phyloP scores from a whole-genome alignment of 2,888 invertebrate species.

The Spialia ferax region DNA sequence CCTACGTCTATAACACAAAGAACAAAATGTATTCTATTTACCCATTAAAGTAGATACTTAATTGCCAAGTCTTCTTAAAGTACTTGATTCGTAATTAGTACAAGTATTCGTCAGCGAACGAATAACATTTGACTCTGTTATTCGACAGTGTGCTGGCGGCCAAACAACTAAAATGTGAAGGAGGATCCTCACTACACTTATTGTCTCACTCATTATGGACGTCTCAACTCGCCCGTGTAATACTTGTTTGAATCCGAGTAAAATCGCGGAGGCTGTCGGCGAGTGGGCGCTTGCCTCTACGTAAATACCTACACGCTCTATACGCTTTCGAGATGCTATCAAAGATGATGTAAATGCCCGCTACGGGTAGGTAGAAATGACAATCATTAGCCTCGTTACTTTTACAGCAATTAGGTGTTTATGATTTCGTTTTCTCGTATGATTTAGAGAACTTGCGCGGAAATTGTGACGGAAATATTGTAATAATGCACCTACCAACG shows the following conservation, averaged over 20 bases:
- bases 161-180: conserved; percentile 58
- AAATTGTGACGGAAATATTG: conserved; percentile 16
- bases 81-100: neutral
- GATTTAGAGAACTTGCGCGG: conserved; percentile 8
- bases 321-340: conserved; percentile 78
- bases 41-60: too few species aligned
- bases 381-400: conserved; percentile 57
- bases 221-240: conserved; percentile 73
- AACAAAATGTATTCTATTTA: too few species aligned
- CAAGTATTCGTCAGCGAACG: neutral
- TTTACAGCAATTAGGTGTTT: conserved; percentile 53
- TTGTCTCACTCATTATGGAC: conserved; percentile 65
- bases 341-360: conserved; percentile 59
- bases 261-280: conserved; percentile 55
- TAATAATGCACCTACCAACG: neutral
- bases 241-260: conserved; percentile 69
- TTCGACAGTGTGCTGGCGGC: conserved; percentile 26
- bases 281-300: conserved; percentile 74
- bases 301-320: conserved; percentile 79
- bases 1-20: too few species aligned
- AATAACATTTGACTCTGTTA: neutral
- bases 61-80: too few species aligned
- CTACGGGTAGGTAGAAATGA: conserved; percentile 62
- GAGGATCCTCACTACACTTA: conserved; percentile 58
- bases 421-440: conserved; percentile 40